These are phyloP conservation scores for Galeopsomyia nigrocyanea DNA, from an alignment of 2,888 invertebrate genomes.

Conservation along the genomic window DNA sequence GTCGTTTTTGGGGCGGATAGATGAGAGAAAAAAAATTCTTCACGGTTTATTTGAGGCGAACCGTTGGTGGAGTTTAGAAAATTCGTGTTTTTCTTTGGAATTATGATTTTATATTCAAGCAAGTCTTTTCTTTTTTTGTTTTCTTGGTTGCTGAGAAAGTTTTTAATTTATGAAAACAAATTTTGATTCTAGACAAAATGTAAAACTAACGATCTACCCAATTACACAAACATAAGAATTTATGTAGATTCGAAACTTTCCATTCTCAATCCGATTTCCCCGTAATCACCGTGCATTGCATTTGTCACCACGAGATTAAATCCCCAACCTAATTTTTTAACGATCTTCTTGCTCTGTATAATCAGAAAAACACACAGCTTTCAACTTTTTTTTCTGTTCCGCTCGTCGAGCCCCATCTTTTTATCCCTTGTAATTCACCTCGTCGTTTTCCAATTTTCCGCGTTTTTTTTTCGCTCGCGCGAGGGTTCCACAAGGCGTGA, in stretches of 20 bases:
- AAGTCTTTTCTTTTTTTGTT: background rate
- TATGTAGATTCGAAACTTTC: no score
- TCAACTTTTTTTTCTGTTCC: background rate
- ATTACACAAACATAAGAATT: no score
- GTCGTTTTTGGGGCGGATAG: background rate
- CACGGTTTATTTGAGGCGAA: slow-evolving; percentile 45
- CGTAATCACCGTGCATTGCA: no score
- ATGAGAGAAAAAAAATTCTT: slow-evolving; percentile 30
- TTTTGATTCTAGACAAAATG: no score
- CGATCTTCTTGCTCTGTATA: slow-evolving; percentile 25
- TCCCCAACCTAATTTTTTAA: slow-evolving; percentile 14
- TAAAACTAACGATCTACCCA: no score
- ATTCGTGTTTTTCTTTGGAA: no score
- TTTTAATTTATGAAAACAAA: no score
- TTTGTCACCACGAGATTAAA: no score
- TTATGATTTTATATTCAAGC: no score
- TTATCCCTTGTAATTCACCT: slow-evolving; percentile 1
- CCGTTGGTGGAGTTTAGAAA: slow-evolving; percentile 32
- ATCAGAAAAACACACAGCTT: background rate
- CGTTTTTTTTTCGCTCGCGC: slow-evolving; percentile 25
- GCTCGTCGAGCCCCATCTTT: background rate
- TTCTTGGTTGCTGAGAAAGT: no score
- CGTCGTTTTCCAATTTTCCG: slow-evolving; percentile 42
- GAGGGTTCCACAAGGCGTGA: slow-evolving; percentile 34
- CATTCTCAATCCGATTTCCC: no score